Evolutionary conservation across 2,888 invertebrate genomes (phyloP).

Genomic region (Ferrisia virgata): DNA sequence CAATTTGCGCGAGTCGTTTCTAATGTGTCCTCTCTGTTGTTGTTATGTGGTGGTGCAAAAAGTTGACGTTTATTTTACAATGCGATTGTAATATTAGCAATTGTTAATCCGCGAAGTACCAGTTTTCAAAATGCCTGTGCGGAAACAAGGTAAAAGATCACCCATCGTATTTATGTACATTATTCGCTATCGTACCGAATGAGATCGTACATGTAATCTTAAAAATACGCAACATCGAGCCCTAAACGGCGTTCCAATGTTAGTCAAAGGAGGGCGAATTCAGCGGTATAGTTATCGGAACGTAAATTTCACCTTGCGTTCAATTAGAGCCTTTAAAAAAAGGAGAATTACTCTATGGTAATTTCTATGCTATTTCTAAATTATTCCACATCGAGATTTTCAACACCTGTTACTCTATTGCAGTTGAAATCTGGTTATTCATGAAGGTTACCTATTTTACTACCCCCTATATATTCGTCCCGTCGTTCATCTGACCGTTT

Average conservation of each 20-base stretch:
- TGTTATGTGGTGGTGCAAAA: constrained; percentile 21
- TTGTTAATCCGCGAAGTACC: background rate
- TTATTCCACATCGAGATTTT: background rate
- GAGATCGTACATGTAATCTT: background rate
- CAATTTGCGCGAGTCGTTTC: background rate
- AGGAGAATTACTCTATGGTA: background rate
- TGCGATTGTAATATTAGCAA: constrained; percentile 8
- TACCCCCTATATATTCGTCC: background rate
- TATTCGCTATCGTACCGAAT: background rate
- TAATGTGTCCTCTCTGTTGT: background rate
- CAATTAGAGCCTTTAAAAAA: background rate
- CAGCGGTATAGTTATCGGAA: too few species aligned
- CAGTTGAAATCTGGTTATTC: background rate
- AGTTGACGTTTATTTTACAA: background rate
- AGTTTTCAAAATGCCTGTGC: constrained; percentile 42
- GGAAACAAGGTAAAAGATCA: constrained; percentile 43
- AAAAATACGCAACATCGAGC: background rate
- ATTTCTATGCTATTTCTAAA: background rate
- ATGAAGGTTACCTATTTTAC: background rate
- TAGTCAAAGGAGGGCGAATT: background rate
- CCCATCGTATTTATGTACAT: background rate
- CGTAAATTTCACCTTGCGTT: background rate
- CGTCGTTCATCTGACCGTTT: background rate
- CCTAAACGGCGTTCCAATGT: background rate
- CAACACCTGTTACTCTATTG: background rate